Base-by-base conservation (phyloP, 2,888 invertebrate species). In the Apamea crenata region DNA sequence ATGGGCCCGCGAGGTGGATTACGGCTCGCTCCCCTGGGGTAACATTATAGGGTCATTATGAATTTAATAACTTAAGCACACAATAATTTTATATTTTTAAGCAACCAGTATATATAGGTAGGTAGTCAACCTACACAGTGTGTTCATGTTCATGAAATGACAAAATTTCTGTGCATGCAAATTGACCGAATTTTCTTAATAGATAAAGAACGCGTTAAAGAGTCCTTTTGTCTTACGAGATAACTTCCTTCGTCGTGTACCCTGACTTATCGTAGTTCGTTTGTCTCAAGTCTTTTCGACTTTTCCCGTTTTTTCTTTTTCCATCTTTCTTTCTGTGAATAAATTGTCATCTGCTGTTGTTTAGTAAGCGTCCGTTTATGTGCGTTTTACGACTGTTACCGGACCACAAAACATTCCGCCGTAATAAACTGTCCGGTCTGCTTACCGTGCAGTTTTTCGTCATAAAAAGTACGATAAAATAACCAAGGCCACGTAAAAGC, bases 201-300 rank as follows among this genome's bases (percentile, higher is more conserved):
- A 70, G 53, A 76, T 83, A 81, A 83, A 83, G 47, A 61, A 61
- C 61, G 14, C 67, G 59, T 81, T 85, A 74, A 59, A 75, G 61
- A 75, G 77, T 74, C 67, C 67, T 80, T 82, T 87, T 88, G 86
- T 87, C 81, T 87, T 77, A 65, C 29, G 68, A 87, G 84, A 88
- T 88, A 88, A 91, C 84, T 89, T 87, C 70, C 70, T 83, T 85
- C 77, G n/a, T 67, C 77, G 76, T 80, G 67, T 84, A 63, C 77
- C 71, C 29, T 61, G 61, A 66, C 87, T 83, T 87, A 87, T 88
- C 87, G 59, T 53, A 74, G 66, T 85, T 78, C 70, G 69, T 87
- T 81, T 83, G 67, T 85, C 72, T 77, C 66, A 67, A 69, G 77
- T 79, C 80, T 69, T 79, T 65, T 77, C 70, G 36, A 40, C 29